Conservation (phyloP, 2,113 vertebrate genomes). For the Loxodonta africana region DNA sequence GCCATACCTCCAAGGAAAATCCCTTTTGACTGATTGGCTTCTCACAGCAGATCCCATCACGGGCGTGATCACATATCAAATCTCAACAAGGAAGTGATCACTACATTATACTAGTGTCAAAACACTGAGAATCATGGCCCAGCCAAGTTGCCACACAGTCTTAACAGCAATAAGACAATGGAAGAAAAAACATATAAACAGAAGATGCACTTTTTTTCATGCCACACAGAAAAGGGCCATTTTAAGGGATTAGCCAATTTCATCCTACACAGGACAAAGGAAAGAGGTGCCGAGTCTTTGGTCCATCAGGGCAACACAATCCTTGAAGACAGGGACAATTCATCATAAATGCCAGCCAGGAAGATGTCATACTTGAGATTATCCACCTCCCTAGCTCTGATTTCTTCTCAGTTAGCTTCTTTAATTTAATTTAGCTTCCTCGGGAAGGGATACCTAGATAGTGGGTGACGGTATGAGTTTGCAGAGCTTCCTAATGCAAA, state of each 20-base stretch:
- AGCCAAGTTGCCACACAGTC: too few species aligned
- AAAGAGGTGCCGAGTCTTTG: background rate
- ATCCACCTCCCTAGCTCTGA: background rate
- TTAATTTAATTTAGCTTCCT: background rate
- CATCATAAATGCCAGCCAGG: background rate
- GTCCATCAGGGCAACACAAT: background rate
- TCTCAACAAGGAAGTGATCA: too few species aligned
- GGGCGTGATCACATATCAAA: too few species aligned
- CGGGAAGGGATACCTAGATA: background rate
- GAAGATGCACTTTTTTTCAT: background rate
- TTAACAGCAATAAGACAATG: background rate
- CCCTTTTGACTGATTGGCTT: too few species aligned
- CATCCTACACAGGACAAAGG: background rate
- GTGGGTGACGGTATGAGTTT: background rate
- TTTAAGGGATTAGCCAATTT: background rate
- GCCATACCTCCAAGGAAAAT: too few species aligned
- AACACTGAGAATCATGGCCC: too few species aligned
- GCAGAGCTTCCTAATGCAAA: constrained; percentile 13
- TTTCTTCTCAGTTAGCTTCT: background rate
- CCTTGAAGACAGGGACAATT: background rate
- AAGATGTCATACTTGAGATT: background rate
- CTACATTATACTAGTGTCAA: too few species aligned
- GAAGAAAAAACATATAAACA: background rate
- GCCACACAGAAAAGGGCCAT: background rate
- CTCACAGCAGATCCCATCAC: too few species aligned